Evolutionary conservation across 2,888 invertebrate species (phyloP).

Genomic region (Nymphalis urticae): DNA sequence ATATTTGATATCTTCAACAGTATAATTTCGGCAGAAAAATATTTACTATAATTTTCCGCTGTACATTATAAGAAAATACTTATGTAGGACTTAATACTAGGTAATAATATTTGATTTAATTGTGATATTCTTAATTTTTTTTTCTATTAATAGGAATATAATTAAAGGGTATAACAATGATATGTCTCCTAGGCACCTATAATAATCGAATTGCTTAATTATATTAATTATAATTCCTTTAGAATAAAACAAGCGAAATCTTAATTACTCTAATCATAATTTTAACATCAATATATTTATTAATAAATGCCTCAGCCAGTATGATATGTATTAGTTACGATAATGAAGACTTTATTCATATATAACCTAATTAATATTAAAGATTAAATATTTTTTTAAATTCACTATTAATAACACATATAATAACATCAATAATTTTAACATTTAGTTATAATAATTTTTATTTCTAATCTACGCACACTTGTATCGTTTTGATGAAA

Average conservation of each 20-base stretch:
- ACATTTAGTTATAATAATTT: slow-evolving; percentile 35
- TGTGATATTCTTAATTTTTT: slow-evolving; percentile 45
- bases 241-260: slow-evolving; percentile 41
- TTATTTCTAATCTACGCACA: slow-evolving; percentile 40
- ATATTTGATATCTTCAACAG: slow-evolving; percentile 74
- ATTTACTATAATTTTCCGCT: slow-evolving; percentile 46
- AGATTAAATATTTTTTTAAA: slow-evolving; percentile 64
- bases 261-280: slow-evolving; percentile 35
- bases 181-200: slow-evolving; percentile 75
- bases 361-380: slow-evolving; percentile 56
- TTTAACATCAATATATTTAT: slow-evolving; percentile 67
- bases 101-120: slow-evolving; percentile 41
- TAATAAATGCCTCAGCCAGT: slow-evolving; percentile 81
- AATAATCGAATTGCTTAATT: slow-evolving; percentile 41
- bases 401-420: slow-evolving; percentile 45
- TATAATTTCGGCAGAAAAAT: slow-evolving; percentile 64
- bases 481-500: not conserved
- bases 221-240: slow-evolving; percentile 6
- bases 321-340: slow-evolving; percentile 75
- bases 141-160: slow-evolving; percentile 37
- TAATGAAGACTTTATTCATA: slow-evolving; percentile 57
- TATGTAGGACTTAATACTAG: slow-evolving; percentile 55
- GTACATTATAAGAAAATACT: slow-evolving; percentile 66
- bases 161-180: slow-evolving; percentile 51
- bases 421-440: slow-evolving; percentile 49